Evolutionary conservation across 2,797 vertebrate species (phyloP).

Genomic region (Thamnophis elegans): DNA sequence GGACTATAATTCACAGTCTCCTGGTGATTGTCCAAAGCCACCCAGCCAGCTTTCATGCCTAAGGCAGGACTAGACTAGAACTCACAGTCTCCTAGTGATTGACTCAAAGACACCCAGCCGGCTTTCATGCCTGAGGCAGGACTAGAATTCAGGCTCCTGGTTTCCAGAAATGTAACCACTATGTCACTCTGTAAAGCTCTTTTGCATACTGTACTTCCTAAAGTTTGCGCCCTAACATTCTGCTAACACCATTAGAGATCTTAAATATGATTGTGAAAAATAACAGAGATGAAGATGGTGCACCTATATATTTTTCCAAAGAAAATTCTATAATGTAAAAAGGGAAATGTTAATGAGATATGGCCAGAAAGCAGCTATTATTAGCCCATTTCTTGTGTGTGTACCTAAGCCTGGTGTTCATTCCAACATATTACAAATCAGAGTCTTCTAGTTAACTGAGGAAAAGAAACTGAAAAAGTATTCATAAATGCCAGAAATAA

Average conservation of each 20-base stretch:
- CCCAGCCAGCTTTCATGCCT: too few species aligned
- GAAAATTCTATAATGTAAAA: not conserved
- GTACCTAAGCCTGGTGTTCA: not conserved
- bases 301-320: not conserved
- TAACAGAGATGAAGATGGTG: not conserved
- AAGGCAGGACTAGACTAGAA: too few species aligned
- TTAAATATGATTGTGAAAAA: not conserved
- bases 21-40: too few species aligned
- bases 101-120: too few species aligned
- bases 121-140: too few species aligned
- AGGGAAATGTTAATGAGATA: not conserved
- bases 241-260: not conserved
- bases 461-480: not conserved
- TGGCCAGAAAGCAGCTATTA: not conserved
- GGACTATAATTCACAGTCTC: too few species aligned
- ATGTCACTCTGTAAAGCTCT: not conserved
- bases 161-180: not conserved
- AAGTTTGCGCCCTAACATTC: not conserved
- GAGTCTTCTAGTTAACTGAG: not conserved
- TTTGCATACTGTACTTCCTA: not conserved
- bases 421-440: not conserved
- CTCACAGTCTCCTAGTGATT: too few species aligned
- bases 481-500: not conserved
- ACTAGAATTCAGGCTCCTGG: not conserved
- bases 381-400: not conserved